Evolutionary conservation across 2,888 invertebrate species (phyloP).

Genomic region (Diploptera punctata): DNA sequence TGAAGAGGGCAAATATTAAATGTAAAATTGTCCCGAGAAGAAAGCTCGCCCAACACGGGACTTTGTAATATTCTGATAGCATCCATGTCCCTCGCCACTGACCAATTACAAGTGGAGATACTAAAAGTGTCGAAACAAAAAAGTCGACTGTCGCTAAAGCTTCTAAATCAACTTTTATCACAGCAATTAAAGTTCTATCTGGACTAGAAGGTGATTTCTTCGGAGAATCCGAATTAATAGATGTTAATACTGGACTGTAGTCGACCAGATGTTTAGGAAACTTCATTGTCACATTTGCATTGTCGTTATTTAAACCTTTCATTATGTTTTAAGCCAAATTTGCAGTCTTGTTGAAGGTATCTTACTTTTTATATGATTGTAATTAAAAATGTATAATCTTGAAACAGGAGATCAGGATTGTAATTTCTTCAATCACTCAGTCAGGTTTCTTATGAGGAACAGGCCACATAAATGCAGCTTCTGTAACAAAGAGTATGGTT

Average conservation of each 20-base stretch:
- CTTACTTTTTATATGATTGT: too few species aligned
- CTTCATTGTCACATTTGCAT: neutral
- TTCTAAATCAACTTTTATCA: neutral
- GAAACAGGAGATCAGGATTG: too few species aligned
- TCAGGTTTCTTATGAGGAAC: neutral
- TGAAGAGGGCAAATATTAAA: conserved; percentile 59
- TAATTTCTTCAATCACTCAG: neutral
- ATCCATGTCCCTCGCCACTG: conserved; percentile 65
- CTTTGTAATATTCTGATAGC: conserved; percentile 56
- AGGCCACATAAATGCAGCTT: neutral
- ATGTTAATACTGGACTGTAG: neutral
- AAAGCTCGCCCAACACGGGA: conserved; percentile 58
- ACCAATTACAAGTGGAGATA: conserved; percentile 60
- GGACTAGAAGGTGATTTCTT: too few species aligned
- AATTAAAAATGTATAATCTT: too few species aligned
- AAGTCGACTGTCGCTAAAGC: conserved; percentile 52
- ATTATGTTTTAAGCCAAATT: neutral
- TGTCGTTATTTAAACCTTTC: neutral
- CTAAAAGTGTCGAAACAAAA: conserved; percentile 54
- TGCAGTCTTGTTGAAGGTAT: too few species aligned
- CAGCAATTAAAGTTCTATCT: too few species aligned
- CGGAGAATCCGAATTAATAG: neutral
- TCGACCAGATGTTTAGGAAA: conserved; percentile 9
- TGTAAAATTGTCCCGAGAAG: conserved; percentile 54
- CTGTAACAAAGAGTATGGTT: neutral